A percentile compares a stretch with the other conserved stretches of the same genome.
Conservation (phyloP, 2,797 vertebrate species). For the Sebastes vulpes region DNA sequence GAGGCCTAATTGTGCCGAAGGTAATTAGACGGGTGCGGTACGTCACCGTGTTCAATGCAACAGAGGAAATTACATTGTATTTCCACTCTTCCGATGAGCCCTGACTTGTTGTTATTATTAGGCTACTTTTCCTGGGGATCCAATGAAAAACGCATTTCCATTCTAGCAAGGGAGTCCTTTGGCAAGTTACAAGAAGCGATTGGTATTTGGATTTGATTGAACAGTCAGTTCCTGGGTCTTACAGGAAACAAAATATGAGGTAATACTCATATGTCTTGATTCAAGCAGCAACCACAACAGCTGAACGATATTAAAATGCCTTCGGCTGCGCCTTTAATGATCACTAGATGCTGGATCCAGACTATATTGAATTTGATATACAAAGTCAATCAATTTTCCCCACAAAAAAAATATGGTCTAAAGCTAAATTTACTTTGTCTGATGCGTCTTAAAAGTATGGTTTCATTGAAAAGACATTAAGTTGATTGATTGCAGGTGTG, state of each 20-base stretch:
- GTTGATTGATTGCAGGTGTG: too few species aligned
- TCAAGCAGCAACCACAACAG: neutral
- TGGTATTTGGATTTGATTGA: conserved; percentile 44
- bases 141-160: conserved; percentile 28
- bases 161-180: conserved; percentile 14
- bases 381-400: neutral
- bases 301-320: neutral
- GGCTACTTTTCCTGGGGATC: conserved; percentile 31
- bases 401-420: neutral
- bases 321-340: neutral
- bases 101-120: conserved; percentile 16
- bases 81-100: conserved; percentile 25
- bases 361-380: neutral
- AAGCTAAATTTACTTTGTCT: neutral
- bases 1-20: conserved; percentile 19
- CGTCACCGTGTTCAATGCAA: conserved; percentile 12
- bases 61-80: conserved; percentile 40
- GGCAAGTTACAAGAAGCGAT: neutral
- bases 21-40: conserved; percentile 47
- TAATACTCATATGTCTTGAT: neutral
- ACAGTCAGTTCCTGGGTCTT: neutral
- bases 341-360: neutral
- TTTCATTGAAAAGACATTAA: neutral
- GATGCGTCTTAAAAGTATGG: neutral
- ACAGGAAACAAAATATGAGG: neutral